phyloP scores from a whole-genome alignment of 53 echinoderm and acorn worm species.

The Echinarachnius parma region DNA sequence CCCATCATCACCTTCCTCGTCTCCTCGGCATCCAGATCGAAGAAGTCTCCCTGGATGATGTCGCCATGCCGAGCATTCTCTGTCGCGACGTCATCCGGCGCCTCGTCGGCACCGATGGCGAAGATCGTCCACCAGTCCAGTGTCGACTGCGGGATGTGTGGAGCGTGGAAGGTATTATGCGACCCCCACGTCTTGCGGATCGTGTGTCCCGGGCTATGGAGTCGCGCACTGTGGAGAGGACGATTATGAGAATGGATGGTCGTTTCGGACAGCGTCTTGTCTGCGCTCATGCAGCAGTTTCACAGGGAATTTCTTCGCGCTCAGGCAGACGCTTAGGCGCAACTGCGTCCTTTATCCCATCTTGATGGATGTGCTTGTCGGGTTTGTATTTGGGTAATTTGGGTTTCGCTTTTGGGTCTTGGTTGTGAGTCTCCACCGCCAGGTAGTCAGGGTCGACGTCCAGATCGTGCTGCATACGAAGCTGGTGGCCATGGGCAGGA shows the following conservation, averaged over 20 bases:
- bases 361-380: constrained; percentile 49
- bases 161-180: constrained; percentile 27
- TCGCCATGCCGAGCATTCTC: constrained; percentile 55
- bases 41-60: constrained; percentile 83
- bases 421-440: constrained; percentile 45
- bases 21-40: constrained; percentile 61
- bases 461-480: background rate
- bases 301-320: constrained; percentile 86
- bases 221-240: constrained; percentile 45
- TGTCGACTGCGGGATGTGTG: background rate
- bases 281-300: constrained; percentile 45
- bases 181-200: constrained; percentile 81
- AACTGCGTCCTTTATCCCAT: background rate
- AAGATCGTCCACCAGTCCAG: constrained; percentile 80
- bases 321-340: constrained; percentile 43
- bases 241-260: constrained; percentile 61
- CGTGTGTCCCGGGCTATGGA: constrained; percentile 38
- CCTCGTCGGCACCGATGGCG: constrained; percentile 53
- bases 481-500: background rate
- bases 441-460: constrained; percentile 48
- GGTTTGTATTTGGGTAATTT: constrained; percentile 67
- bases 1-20: constrained; percentile 85
- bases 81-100: constrained; percentile 12
- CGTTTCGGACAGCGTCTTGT: constrained; percentile 47
- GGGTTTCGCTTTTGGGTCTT: constrained; percentile 33